Conservation (phyloP, 2,797 vertebrate genomes). For the Mormyrops attenuatus region DNA sequence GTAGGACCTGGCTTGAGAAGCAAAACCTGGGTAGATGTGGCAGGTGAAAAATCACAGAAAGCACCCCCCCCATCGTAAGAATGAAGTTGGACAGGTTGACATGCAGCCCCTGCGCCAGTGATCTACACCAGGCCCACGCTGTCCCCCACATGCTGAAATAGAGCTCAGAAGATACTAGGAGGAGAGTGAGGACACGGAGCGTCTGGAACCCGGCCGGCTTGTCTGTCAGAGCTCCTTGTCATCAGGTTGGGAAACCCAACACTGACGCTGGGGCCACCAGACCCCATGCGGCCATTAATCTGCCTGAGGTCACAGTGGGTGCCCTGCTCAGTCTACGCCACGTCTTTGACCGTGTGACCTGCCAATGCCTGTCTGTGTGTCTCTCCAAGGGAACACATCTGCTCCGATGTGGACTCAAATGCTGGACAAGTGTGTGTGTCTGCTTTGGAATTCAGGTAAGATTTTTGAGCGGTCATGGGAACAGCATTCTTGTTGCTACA, state of each 20-base stretch:
- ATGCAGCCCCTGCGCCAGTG: not conserved
- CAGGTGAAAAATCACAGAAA: not conserved
- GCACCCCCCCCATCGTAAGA: not conserved
- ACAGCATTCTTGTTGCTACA: not conserved
- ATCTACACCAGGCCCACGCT: not conserved
- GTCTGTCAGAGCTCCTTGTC: not conserved
- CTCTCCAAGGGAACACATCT: not conserved
- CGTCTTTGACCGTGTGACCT: not conserved
- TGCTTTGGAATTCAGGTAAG: not conserved
- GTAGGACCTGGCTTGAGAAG: not conserved
- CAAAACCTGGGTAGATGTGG: not conserved
- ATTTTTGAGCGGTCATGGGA: not conserved
- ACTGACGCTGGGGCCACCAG: not conserved
- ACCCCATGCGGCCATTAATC: not conserved
- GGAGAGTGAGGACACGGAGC: not conserved
- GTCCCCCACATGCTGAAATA: not conserved
- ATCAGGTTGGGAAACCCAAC: not conserved
- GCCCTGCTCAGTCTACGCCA: not conserved
- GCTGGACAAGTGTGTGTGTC: not conserved
- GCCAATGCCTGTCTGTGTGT: not conserved
- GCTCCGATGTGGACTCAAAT: too few relatives aligned
- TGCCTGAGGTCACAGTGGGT: not conserved
- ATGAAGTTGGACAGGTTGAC: not conserved
- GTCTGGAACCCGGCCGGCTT: not conserved
- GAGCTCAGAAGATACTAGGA: not conserved